phyloP scores from a whole-genome alignment of 2,888 invertebrate species.

The Ophonus ardosiacus region DNA sequence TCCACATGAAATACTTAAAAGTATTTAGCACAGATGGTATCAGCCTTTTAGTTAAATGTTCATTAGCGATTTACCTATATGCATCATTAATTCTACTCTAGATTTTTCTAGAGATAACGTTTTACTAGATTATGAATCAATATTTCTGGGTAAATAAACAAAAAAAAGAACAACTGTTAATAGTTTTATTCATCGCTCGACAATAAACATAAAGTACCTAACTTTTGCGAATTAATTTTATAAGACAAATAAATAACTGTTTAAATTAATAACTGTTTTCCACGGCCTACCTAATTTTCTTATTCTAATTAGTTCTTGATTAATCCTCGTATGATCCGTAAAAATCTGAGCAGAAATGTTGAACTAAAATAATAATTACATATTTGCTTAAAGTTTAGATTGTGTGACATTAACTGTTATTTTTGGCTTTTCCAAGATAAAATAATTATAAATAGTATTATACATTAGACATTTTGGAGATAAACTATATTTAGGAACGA shows the following conservation, averaged over 20 bases:
- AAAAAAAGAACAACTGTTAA: background rate
- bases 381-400: background rate
- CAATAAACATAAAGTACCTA: too few relatives aligned
- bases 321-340: too few relatives aligned
- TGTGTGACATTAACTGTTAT: background rate
- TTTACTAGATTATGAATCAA: background rate
- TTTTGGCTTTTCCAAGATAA: background rate
- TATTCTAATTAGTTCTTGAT: too few relatives aligned
- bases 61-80: background rate
- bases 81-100: background rate
- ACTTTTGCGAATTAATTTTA: too few relatives aligned
- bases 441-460: background rate
- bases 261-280: too few relatives aligned
- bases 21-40: background rate
- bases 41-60: background rate
- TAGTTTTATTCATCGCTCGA: too few relatives aligned
- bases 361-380: background rate
- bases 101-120: background rate
- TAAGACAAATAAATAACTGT: too few relatives aligned
- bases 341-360: background rate
- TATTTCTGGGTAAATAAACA: background rate
- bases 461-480: background rate
- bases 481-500: background rate
- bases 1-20: slow-evolving; percentile 4
- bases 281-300: too few relatives aligned